These are phyloP conservation scores for Leucophora obtusa DNA, from an alignment of 2,888 invertebrate genomes.

Conservation along the genomic window DNA sequence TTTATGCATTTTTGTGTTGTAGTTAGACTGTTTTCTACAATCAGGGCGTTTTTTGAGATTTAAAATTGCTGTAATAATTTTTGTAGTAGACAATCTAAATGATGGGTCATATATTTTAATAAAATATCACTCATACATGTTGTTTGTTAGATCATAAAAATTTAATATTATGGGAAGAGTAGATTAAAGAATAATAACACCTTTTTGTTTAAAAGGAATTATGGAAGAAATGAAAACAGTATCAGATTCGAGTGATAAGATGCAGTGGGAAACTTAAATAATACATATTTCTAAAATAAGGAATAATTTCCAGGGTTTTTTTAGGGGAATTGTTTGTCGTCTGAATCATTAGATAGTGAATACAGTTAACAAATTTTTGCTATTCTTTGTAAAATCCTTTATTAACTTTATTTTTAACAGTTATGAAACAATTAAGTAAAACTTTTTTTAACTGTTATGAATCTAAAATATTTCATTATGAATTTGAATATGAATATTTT, in stretches of 20 bases:
- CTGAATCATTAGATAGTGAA: no score
- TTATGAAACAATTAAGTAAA: background rate
- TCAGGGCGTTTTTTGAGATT: slow-evolving; percentile 42
- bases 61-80: slow-evolving; percentile 56
- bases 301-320: no score
- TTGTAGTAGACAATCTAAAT: slow-evolving; percentile 44
- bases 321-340: no score
- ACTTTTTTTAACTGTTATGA: background rate
- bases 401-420: background rate
- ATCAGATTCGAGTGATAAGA: background rate
- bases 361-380: no score
- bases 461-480: slow-evolving; percentile 35
- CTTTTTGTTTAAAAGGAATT: background rate
- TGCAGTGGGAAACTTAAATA: background rate
- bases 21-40: slow-evolving; percentile 21
- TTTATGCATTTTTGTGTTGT: slow-evolving; percentile 50
- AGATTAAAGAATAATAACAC: slow-evolving; percentile 5
- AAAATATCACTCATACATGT: slow-evolving; percentile 29
- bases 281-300: no score
- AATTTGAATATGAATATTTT: slow-evolving; percentile 47
- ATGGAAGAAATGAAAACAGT: background rate
- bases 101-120: slow-evolving; percentile 36
- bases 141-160: slow-evolving; percentile 17
- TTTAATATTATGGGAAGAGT: slow-evolving; percentile 5
- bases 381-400: background rate